Base-by-base conservation (phyloP, 2,797 vertebrate species). In the Neosilurus hyrtlii region DNA sequence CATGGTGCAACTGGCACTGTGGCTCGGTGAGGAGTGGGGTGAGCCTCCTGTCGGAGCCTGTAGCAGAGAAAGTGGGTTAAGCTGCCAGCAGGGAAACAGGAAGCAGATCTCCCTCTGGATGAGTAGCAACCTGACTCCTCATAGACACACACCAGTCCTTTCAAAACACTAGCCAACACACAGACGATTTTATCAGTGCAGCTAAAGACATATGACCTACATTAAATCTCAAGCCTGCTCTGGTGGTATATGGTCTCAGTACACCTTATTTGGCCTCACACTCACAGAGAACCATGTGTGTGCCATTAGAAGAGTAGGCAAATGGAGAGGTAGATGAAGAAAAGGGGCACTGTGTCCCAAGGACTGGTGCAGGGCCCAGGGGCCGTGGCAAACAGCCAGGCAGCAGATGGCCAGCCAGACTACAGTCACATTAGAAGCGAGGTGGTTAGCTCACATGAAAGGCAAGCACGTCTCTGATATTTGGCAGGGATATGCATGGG, bases 21-120 rank as follows among this genome's bases (percentile, higher is more conserved):
- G 97, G 62, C 96, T 96, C 78, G 97, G 97, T 3, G 97, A 98
- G 0, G 96, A 96, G 65, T 95, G 97, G 7, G 96, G 96, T 0
- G 97, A 98, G 76, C 95, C 93, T 9, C 95, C 93, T 0, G 96
- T 96, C 87, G 97, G 97, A 9, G 96, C 95, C 96, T 96, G 90
- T 20, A 86, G 91, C 79, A 88, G 37, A 49, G 6, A 54, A 54
- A 56, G 37, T 57, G n/a, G n/a, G 20, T 81, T 76, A 81, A 81
- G 6, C 76, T 62, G 43, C 56, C 68, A 74, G 65, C 43, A 82
- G 30, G 35, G 24, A 26, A 52, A 52, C 59, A 81, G 83, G 61
- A 67, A 82, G 35, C 49, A n/a, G 63, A 49, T 51, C 70, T 62
- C 2, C 75, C 61, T 79, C 37, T 66, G 68, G 35, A 73, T 79